Evolutionary conservation across 1,140 invertebrate species (phyloP), one percentile per base, ranked within the genome.

Genomic region (Metopolophium dirhodum): DNA sequence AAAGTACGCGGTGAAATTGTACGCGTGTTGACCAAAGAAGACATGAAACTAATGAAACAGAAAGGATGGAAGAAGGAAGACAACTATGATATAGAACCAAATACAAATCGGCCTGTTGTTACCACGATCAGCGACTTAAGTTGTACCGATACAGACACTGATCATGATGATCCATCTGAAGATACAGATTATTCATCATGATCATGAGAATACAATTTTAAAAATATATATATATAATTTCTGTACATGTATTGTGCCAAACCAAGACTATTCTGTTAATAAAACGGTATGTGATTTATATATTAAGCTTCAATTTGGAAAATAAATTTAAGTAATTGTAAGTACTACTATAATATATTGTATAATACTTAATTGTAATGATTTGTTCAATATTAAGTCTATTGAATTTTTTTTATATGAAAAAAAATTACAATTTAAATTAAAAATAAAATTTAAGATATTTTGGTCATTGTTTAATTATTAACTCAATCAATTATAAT

Each of bases 11-110:
- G 94, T 23, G 94, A 94, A 94, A 99, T 99, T 94, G 96, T 97
- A 7, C 96, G 96, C 94, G 97, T 99, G 94, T 95, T 99, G 93
- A 97, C 97, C 45, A 97, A 96, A 94, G 97, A 98, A 83, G 97
- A 98, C 94, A 97, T 98, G 47, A 97, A 97, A 95, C 97, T 97
- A 95, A 98, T 97, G 94, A 97, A 97, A 94, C 96, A 97, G 88
- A 96, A 97, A 93, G 91, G 91, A 30, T 93, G 91, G 91, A 35
- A 18, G 7, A 86, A 93, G 30, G 85, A 92, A 30, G 77, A 93
- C 22, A 49, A 86, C 22, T 23, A 45, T 85, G 82, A 93, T 51
- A 93, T 93, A 18, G 14, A 83, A 51, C 82, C 91, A 37, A 93
- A 93, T 22, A 93, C 91, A 18, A 93, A 93, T 85, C 91, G 82